Conservation (phyloP, 1,140 invertebrate genomes). For the Lordiphosa collinella region DNA sequence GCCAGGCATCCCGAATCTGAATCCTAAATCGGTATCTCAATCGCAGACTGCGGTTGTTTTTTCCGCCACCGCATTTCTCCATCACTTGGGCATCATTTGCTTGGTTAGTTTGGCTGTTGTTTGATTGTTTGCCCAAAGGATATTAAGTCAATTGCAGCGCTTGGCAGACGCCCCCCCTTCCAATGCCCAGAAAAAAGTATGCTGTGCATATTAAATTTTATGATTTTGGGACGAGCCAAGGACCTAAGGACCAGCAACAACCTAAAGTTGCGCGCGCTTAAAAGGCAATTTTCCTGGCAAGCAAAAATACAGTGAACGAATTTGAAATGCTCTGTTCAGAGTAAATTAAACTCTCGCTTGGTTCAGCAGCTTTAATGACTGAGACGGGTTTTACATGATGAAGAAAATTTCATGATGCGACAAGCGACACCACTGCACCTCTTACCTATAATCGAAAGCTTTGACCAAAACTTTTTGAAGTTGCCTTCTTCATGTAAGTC, state of each 20-base stretch:
- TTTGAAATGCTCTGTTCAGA: background rate
- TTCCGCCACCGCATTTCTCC: slow-evolving; percentile 1
- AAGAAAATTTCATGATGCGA: too few species aligned
- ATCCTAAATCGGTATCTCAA: slow-evolving; percentile 10
- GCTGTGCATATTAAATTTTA: slow-evolving; percentile 70
- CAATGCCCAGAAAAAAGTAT: slow-evolving; percentile 8
- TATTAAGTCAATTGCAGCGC: slow-evolving; percentile 68
- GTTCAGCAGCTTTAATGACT: too few species aligned
- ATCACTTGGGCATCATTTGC: slow-evolving; percentile 8
- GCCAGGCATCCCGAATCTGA: background rate
- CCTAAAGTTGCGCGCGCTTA: background rate
- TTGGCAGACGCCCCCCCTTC: background rate
- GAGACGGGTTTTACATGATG: too few species aligned
- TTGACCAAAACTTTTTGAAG: too few species aligned
- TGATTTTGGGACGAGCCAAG: slow-evolving; percentile 22
- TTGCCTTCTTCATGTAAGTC: too few species aligned
- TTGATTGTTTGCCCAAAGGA: slow-evolving; percentile 70
- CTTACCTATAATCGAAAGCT: too few species aligned
- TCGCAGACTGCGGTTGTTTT: slow-evolving; percentile 18
- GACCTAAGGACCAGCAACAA: background rate
- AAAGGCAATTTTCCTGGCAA: background rate
- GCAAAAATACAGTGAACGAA: background rate
- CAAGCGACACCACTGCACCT: too few species aligned
- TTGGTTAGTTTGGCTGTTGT: slow-evolving; percentile 27
- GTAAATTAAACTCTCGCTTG: too few species aligned